Evolutionary conservation across 2,113 vertebrate genomes (phyloP), one percentile per base, ranked within the genome.

Genomic region (Candoia aspera): DNA sequence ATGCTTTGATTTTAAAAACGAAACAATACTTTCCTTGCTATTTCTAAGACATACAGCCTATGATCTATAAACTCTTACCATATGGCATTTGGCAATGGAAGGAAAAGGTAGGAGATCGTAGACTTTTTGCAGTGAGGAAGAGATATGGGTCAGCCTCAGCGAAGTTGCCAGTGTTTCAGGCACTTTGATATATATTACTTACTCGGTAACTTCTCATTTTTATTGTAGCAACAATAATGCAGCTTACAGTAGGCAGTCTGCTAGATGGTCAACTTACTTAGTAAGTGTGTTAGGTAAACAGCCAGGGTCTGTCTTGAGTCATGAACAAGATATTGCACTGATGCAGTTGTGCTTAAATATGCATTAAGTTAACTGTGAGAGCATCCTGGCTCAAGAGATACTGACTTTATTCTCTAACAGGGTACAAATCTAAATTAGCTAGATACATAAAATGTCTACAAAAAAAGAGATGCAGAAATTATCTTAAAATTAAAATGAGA

Each of bases 1-100:
- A 24, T 95, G 93, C 19, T 90, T 88, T 90, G 88, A 57, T 90
- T 85, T 23, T 89, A 10, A 60, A 91, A 62, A 17, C 93, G 2
- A 73, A 33, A 11, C 15, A 73, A 13, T 9, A 89, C 55, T 57
- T 79, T 8, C 11, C 64, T 86, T 33, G 15, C 13, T 4, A 88
- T 55, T 53, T 2, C 13, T 6, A 55, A 54, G 84, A 60, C 79
- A 59, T 57, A 84, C 90, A n/a, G 19, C 86, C 95, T 84, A 60
- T 60, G 23, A 13, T 79, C 95, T 88, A 58, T 46, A 17, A 89
- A 53, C 58, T 79, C 0, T 49, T 62, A 0, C 73, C 79, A 57
- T n/a, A 42, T 46, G 64, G 84, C 79, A 85, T 46, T 0, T 26
- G 8, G 46, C 84, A 49, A 49, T 3, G 94, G 84, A 53, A 93